Percentiles rank a stretch among this genome's conserved stretches.
These are phyloP conservation scores for Lota lota DNA, from an alignment of 2,113 vertebrate species.

Conservation along the genomic window DNA sequence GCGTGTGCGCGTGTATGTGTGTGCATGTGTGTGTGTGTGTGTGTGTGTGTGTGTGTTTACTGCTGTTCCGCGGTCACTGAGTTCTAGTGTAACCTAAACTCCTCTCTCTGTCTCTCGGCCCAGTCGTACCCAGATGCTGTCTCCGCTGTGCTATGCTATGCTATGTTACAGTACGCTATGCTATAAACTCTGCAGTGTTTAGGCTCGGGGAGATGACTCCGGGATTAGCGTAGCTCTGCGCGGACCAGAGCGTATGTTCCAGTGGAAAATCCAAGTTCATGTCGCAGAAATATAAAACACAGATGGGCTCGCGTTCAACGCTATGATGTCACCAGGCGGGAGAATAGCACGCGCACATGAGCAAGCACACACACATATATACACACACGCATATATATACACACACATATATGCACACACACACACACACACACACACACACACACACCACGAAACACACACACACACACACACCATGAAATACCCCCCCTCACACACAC, in stretches of 20 bases:
- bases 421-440: background rate
- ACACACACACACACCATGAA: slow-evolving; percentile 25
- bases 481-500: no score
- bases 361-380: no score
- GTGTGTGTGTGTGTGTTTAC: slow-evolving; percentile 29
- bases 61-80: background rate
- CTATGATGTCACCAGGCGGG: slow-evolving; percentile 20
- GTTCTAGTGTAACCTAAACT: slow-evolving; percentile 37
- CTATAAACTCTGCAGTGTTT: slow-evolving; percentile 63
- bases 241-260: slow-evolving; percentile 55
- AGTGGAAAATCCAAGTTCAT: slow-evolving; percentile 58
- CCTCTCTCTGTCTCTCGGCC: slow-evolving; percentile 48
- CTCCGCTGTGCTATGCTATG: slow-evolving; percentile 32
- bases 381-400: no score
- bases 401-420: no score
- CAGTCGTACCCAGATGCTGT: slow-evolving; percentile 21
- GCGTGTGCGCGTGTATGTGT: slow-evolving; percentile 45
- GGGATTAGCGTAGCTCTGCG: slow-evolving; percentile 59
- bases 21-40: slow-evolving; percentile 19
- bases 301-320: slow-evolving; percentile 48
- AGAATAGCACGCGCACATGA: background rate
- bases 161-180: slow-evolving; percentile 30
- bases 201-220: slow-evolving; percentile 58
- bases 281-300: slow-evolving; percentile 55
- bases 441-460: background rate